Evolutionary conservation across 2,888 invertebrate species (phyloP).

Genomic region (Aricia artaxerxes): DNA sequence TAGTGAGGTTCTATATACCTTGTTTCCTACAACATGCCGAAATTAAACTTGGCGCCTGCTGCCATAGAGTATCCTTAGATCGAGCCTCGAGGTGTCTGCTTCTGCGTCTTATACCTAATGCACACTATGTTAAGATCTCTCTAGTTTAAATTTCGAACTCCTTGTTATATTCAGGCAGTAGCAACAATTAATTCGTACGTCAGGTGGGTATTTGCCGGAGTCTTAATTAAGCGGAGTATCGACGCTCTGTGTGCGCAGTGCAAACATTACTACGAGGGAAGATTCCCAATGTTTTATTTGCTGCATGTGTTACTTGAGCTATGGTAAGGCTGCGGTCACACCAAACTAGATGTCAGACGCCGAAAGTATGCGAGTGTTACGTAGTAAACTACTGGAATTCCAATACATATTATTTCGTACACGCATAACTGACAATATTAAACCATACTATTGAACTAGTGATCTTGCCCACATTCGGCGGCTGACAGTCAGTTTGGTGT

Average conservation of each 20-base stretch:
- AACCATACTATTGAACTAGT: no score
- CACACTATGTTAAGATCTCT: background rate
- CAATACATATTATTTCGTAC: background rate
- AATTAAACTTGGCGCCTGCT: no score
- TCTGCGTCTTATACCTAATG: background rate
- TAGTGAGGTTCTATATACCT: no score
- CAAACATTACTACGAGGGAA: constrained; percentile 47
- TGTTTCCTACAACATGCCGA: no score
- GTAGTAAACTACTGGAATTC: background rate
- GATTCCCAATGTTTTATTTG: constrained; percentile 23
- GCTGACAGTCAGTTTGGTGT: no score
- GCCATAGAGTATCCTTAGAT: no score
- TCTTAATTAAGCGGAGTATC: constrained; percentile 37
- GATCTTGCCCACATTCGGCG: no score
- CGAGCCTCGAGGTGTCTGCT: no score
- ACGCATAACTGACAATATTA: background rate
- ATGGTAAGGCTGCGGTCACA: background rate
- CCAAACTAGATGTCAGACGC: background rate
- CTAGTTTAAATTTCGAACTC: background rate
- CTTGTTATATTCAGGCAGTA: background rate
- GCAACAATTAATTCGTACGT: constrained; percentile 46
- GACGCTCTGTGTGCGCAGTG: constrained; percentile 47
- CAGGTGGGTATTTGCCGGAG: constrained; percentile 52
- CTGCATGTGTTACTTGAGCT: background rate
- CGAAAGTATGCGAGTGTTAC: no score